A percentile compares a stretch with the other conserved stretches of the same genome.
Conservation (phyloP, 2,888 invertebrate genomes). For the Caradrina clavipalpis region DNA sequence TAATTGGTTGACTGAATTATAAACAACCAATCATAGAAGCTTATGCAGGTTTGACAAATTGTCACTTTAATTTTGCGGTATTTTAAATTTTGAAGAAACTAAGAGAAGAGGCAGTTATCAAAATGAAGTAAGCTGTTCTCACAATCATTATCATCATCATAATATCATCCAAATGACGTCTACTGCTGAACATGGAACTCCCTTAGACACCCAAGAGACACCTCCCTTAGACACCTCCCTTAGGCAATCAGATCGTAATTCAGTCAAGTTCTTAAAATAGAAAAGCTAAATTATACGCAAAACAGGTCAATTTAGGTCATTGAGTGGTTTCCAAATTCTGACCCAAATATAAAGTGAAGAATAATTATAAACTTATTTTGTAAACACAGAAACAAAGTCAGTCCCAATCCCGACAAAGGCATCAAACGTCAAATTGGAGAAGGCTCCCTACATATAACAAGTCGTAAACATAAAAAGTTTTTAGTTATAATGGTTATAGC, state of each 20-base stretch:
- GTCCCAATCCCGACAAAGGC: slow-evolving; percentile 7
- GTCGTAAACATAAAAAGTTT: slow-evolving; percentile 64
- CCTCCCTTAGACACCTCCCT: too few species aligned
- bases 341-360: neutral
- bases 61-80: too few species aligned
- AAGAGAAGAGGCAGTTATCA: neutral
- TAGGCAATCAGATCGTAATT: too few species aligned
- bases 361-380: slow-evolving; percentile 16
- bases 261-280: too few species aligned
- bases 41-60: too few species aligned
- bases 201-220: too few species aligned
- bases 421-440: slow-evolving; percentile 46
- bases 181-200: too few species aligned
- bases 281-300: too few species aligned
- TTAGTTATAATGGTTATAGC: slow-evolving; percentile 59
- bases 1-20: neutral
- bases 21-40: neutral
- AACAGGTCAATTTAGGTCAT: neutral
- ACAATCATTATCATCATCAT: too few species aligned
- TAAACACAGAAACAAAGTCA: slow-evolving; percentile 8
- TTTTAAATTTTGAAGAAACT: too few species aligned
- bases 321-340: neutral
- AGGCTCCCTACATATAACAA: slow-evolving; percentile 54
- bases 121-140: neutral
- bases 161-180: too few species aligned